Conservation (phyloP, 2,113 vertebrate species). For the Thalassoma bifasciatum region DNA sequence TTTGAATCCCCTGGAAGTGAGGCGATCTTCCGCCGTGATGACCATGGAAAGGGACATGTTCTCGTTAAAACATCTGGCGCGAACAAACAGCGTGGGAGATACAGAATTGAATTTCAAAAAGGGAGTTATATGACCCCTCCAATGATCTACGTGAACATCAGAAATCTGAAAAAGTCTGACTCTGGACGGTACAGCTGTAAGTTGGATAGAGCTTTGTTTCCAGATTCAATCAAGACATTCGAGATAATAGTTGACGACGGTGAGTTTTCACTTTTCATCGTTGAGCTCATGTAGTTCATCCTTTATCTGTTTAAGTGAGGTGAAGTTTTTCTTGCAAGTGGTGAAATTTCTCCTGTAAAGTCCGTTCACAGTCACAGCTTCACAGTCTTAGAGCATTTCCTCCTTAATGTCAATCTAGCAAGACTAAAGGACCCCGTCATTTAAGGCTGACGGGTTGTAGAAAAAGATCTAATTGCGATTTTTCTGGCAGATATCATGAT, state of each 20-base stretch:
- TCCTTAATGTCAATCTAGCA: too few species aligned
- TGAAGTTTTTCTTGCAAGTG: too few species aligned
- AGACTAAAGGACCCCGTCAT: too few species aligned
- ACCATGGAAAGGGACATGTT: neutral
- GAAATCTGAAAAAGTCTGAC: constrained; percentile 12
- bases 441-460: too few species aligned
- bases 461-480: too few species aligned
- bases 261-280: constrained; percentile 14
- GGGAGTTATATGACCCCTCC: fast-evolving
- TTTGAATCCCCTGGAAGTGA: neutral
- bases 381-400: too few species aligned
- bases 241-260: constrained; percentile 17
- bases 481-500: too few species aligned
- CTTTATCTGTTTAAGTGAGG: too few species aligned
- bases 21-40: neutral
- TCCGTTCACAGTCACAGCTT: too few species aligned
- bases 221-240: fast-evolving
- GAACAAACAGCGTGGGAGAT: neutral
- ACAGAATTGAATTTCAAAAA: constrained; percentile 12
- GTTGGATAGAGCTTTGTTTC: fast-evolving
- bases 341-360: too few species aligned
- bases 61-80: neutral
- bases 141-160: constrained; percentile 33
- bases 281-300: too few species aligned
- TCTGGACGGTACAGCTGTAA: constrained; percentile 23